Evolutionary conservation across 2,888 invertebrate genomes (phyloP), one percentile per base, ranked within the genome.

Genomic region (Drosophila neotestacea): DNA sequence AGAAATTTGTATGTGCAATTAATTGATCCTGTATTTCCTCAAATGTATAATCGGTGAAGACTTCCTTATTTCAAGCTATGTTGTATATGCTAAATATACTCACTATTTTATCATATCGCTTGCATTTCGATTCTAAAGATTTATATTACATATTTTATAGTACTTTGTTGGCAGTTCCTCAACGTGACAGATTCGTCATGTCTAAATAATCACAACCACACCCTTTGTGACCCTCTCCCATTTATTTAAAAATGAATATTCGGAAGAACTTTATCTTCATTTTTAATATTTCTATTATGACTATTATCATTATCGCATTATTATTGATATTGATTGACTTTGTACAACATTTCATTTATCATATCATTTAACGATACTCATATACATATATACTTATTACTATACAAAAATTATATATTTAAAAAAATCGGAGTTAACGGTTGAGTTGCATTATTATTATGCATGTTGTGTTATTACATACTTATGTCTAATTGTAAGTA

Each of bases 21-120:
- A 73, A 48, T 56, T 51, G 52, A 59, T 50, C 11, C 22, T 39
- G 30, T 42, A 42, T 27, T 27, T 63, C 39, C 13, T 6, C 41
- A 58, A 66, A 44, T 38, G 46, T 46, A 51, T 48, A 73, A 78
- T 75, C 82, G 82, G 77, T 75, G 73, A 79, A 81, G 69, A 70
- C 70, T 73, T 74, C 64, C 28, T 63, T 41, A 56, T 65, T 75
- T 63, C 50, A 62, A 72, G 34, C 44, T 54, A 63, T 50, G 28
- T 22, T 39, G 39, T 52, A 32, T 54, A 13, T 39, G n/a, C 27
- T 22, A 22, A 22, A 22, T 3, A 22, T 32, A 32, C 32, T 7
- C 6, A 32, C 32, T 32, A 27, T 47, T 42, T 38, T 11, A 30
- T 46, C 48, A 65, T 47, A 51, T 61, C 56, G 70, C 63, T 73